Conservation (phyloP, 2,888 invertebrate genomes). For the Sinopyrophorus schimmeli region DNA sequence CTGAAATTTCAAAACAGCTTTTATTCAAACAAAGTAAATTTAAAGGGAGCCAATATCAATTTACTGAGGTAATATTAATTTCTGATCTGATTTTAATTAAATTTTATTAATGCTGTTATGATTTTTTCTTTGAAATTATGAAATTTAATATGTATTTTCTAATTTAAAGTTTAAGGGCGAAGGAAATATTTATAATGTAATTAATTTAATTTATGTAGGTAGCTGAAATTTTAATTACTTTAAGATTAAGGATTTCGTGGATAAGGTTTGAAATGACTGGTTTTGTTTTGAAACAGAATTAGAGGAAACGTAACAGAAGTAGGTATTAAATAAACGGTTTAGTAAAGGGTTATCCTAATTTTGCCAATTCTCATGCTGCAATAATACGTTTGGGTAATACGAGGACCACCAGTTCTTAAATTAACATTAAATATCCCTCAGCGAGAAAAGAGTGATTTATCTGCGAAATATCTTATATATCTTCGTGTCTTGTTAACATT, state of each 20-base stretch:
- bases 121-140: no score
- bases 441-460: no score
- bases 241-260: constrained; percentile 12
- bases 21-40: no score
- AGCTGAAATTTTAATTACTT: constrained; percentile 22
- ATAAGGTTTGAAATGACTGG: constrained; percentile 14
- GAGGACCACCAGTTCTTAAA: no score
- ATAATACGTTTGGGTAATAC: constrained; percentile 2
- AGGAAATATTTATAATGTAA: constrained; percentile 10
- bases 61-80: no score
- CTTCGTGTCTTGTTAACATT: no score
- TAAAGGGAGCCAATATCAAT: no score
- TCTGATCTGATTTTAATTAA: no score
- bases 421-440: no score
- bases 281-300: constrained; percentile 23
- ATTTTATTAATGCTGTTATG: no score
- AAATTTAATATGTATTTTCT: not conserved
- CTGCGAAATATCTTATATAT: no score
- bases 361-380: constrained; percentile 4
- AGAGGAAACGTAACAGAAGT: constrained; percentile 12
- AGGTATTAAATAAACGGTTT: constrained; percentile 3
- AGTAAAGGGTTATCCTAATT: constrained; percentile 5
- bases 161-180: not conserved
- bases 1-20: no score
- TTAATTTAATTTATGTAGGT: constrained; percentile 22